Percentiles rank a stretch among this genome's conserved stretches.
phyloP scores from a whole-genome alignment of 2,797 vertebrate species.

The Diceros bicornis region DNA sequence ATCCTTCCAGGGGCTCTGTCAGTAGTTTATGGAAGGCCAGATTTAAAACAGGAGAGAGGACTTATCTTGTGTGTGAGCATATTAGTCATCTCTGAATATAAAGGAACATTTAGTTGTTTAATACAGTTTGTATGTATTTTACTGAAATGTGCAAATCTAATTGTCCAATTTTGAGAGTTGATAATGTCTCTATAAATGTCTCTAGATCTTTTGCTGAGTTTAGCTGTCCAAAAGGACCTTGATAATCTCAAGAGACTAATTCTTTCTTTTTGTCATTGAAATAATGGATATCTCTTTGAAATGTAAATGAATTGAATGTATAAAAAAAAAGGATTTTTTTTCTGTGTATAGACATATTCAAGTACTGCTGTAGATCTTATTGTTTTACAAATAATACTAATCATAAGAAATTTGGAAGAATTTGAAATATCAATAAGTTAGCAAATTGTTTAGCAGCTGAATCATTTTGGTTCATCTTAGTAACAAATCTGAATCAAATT shows the following conservation, averaged over 20 bases:
- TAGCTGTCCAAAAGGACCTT: background rate
- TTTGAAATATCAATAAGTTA: constrained; percentile 4
- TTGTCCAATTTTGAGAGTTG: background rate
- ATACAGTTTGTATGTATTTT: background rate
- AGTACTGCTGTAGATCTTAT: background rate
- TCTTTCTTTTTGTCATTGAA: constrained; percentile 1
- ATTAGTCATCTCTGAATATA: background rate
- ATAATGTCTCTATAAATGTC: constrained; percentile 30
- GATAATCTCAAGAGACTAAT: background rate
- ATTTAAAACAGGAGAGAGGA: background rate
- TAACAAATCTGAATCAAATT: background rate
- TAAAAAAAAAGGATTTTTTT: background rate
- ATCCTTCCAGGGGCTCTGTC: background rate
- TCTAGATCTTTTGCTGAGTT: background rate
- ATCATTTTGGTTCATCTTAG: background rate
- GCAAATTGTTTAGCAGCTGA: background rate
- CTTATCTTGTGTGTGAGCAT: background rate
- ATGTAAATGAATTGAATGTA: background rate
- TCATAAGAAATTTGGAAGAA: background rate
- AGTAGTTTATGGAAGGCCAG: background rate
- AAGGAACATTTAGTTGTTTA: background rate
- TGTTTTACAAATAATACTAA: background rate
- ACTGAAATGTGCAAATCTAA: background rate
- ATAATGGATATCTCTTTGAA: constrained; percentile 46
- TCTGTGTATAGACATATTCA: background rate